Percentiles rank a stretch among this genome's conserved stretches.
phyloP scores from a whole-genome alignment of 2,797 vertebrate species.

The Sebastes baramenuke region DNA sequence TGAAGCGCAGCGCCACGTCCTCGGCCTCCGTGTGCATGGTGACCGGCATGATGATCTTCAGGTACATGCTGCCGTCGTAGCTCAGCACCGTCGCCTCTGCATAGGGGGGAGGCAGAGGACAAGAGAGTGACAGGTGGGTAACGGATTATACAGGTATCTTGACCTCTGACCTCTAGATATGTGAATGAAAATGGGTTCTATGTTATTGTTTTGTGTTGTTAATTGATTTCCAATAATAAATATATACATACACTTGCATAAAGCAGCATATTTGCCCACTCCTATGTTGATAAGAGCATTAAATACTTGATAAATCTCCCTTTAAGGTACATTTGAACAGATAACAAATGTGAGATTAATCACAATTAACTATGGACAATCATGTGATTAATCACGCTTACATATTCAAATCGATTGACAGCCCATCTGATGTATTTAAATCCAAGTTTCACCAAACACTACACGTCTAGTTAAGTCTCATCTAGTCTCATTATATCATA shows the following conservation, averaged over 20 bases:
- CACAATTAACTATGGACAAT: too few relatives aligned
- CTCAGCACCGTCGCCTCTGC: conserved; percentile 94
- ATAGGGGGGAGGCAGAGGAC: neutral
- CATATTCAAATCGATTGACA: too few relatives aligned
- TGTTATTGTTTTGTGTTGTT: too few relatives aligned
- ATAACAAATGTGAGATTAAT: too few relatives aligned
- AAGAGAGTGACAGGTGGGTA: neutral
- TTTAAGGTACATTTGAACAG: too few relatives aligned
- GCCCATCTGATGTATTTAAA: neutral
- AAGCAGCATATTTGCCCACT: too few relatives aligned
- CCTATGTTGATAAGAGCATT: fast-evolving
- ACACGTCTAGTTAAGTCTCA: neutral
- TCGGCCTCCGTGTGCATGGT: conserved; percentile 94
- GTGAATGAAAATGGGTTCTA: fast-evolving
- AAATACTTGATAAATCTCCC: too few relatives aligned
- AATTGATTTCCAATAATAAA: too few relatives aligned
- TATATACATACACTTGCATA: too few relatives aligned
- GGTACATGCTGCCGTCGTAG: conserved; percentile 96
- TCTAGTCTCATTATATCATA: too few relatives aligned
- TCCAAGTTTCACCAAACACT: neutral
- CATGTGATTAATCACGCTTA: fast-evolving
- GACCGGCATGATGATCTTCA: conserved; percentile 91
- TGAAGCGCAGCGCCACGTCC: conserved; percentile 93
- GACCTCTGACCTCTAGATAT: too few relatives aligned
- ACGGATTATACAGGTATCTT: too few relatives aligned